Percentiles rank a stretch among this genome's conserved stretches.
Evolutionary conservation across 1,140 invertebrate genomes (phyloP).

Genomic region (Chionoecetes opilio): DNA sequence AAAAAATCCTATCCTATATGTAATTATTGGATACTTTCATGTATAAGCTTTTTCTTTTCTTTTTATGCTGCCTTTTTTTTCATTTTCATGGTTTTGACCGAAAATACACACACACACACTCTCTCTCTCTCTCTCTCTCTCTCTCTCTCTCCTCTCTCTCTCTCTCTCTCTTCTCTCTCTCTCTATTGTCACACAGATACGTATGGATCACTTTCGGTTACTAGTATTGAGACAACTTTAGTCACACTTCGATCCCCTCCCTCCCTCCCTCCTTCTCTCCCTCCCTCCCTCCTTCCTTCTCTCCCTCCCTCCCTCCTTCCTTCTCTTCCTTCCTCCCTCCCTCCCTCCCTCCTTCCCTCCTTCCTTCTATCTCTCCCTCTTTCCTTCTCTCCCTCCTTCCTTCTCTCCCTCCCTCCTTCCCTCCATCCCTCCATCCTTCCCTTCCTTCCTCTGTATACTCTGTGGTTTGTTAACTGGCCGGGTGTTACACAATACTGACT

Average conservation of each 20-base stretch:
- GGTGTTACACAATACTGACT: too few relatives aligned
- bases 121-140: conserved; percentile 15
- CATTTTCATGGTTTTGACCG: not conserved
- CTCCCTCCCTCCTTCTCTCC: not conserved
- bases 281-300: not conserved
- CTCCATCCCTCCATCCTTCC: too few relatives aligned
- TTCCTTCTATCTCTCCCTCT: too few relatives aligned
- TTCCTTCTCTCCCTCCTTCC: too few relatives aligned
- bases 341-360: too few relatives aligned
- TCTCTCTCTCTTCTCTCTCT: conserved; percentile 28
- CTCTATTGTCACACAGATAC: not conserved
- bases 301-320: not conserved
- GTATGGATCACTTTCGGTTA: not conserved
- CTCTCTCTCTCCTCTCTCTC: conserved; percentile 25
- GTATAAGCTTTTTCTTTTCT: too few relatives aligned
- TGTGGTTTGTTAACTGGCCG: not conserved
- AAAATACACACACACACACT: not conserved
- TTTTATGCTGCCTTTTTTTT: not conserved
- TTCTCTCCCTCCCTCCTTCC: too few relatives aligned
- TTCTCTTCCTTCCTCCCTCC: not conserved
- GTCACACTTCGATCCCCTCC: not conserved
- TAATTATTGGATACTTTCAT: too few relatives aligned
- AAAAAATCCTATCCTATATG: too few relatives aligned
- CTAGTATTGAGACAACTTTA: not conserved
- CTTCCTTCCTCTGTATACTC: too few relatives aligned